Conservation (phyloP, 2,797 vertebrate genomes). For the Knipowitschia caucasica region DNA sequence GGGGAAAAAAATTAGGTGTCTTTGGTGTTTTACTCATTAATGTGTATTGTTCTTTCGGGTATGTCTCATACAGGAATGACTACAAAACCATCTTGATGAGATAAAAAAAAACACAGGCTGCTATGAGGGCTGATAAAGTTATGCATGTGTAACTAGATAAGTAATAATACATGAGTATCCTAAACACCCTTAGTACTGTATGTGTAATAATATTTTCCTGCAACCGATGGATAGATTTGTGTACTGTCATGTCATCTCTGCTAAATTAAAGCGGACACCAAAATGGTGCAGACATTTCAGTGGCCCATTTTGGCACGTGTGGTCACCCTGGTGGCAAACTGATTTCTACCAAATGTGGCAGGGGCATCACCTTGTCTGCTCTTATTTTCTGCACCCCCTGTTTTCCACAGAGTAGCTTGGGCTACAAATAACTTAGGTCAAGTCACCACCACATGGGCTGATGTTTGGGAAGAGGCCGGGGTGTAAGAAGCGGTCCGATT, state of each 20-base stretch:
- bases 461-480: conserved; percentile 71
- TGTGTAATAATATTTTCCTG: no score
- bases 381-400: conserved; percentile 50
- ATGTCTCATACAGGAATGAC: no score
- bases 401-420: conserved; percentile 45
- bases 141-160: no score
- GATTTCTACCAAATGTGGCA: conserved; percentile 24
- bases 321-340: conserved; percentile 19
- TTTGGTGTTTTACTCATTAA: no score
- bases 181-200: no score
- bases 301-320: conserved; percentile 28
- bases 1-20: no score
- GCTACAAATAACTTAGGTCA: conserved; percentile 65
- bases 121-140: no score
- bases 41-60: no score
- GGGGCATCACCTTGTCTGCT: conserved; percentile 43
- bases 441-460: conserved; percentile 60
- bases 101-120: no score
- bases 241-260: conserved; percentile 22
- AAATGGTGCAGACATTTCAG: conserved; percentile 30
- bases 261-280: conserved; percentile 8
- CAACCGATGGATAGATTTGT: no score
- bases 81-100: no score
- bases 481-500: conserved; percentile 62
- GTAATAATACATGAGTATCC: no score